Conservation (phyloP, 2,888 invertebrate species). For the Malachius bipustulatus region DNA sequence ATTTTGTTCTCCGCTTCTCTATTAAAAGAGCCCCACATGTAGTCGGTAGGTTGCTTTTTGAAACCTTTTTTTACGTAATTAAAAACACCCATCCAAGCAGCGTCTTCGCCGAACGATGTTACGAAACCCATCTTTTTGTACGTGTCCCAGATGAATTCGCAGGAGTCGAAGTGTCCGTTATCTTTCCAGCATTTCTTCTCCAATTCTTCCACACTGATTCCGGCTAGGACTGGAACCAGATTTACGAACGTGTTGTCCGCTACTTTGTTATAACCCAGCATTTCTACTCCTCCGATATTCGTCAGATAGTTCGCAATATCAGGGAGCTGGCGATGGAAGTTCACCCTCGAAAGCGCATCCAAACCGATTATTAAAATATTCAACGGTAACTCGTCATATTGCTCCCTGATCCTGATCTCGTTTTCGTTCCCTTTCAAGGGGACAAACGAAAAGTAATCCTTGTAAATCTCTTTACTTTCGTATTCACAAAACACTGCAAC, state of each 20-base stretch:
- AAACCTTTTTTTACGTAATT: slow-evolving; percentile 72
- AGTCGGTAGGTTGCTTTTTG: slow-evolving; percentile 67
- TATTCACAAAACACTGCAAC: slow-evolving; percentile 52
- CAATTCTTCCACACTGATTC: slow-evolving; percentile 54
- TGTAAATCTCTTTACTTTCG: slow-evolving; percentile 43
- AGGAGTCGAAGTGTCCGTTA: slow-evolving; percentile 56
- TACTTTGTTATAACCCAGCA: slow-evolving; percentile 85
- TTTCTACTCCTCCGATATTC: slow-evolving; percentile 54
- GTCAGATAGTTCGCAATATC: slow-evolving; percentile 51
- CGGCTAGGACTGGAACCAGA: slow-evolving; percentile 67
- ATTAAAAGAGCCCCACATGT: slow-evolving; percentile 67
- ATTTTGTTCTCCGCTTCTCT: slow-evolving; percentile 53
- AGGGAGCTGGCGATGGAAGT: slow-evolving; percentile 76
- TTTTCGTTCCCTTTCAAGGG: slow-evolving; percentile 34
- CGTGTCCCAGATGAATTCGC: slow-evolving; percentile 75
- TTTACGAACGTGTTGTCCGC: slow-evolving; percentile 93
- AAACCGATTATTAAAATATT: slow-evolving; percentile 73
- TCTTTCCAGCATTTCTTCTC: slow-evolving; percentile 46
- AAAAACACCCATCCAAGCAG: slow-evolving; percentile 65
- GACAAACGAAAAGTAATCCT: slow-evolving; percentile 57
- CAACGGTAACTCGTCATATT: slow-evolving; percentile 24
- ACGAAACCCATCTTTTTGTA: slow-evolving; percentile 59
- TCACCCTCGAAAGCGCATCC: slow-evolving; percentile 75
- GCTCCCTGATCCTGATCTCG: slow-evolving; percentile 12
- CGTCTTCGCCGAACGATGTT: slow-evolving; percentile 77